Evolutionary conservation across 1,140 invertebrate genomes (phyloP).

Genomic region (Lucilia cuprina): DNA sequence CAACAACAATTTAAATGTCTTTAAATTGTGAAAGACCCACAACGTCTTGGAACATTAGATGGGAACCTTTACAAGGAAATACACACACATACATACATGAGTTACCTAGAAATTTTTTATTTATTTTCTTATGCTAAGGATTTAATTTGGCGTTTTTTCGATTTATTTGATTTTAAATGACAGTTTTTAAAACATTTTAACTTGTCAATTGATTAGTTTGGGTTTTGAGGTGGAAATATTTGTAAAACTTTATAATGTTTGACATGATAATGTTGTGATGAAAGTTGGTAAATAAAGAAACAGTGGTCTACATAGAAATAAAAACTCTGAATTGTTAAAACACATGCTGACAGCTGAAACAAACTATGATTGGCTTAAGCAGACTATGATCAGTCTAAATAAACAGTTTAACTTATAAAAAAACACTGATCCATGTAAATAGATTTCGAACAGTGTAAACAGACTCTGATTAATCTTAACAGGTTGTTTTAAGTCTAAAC

Average conservation of each 20-base stretch:
- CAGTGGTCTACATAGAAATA: neutral
- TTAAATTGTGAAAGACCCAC: neutral
- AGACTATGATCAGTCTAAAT: no score
- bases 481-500: no score
- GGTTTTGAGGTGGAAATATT: neutral
- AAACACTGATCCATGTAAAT: no score
- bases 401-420: no score
- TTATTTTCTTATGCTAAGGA: neutral
- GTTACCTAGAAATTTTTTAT: neutral
- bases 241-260: neutral
- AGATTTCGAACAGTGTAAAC: no score
- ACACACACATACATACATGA: neutral
- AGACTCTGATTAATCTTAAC: no score
- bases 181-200: slow-evolving; percentile 9
- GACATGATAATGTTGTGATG: neutral
- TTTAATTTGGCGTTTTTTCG: neutral
- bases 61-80: neutral
- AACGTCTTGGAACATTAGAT: neutral
- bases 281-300: neutral
- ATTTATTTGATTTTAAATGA: neutral
- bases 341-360: no score
- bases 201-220: neutral
- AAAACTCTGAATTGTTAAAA: neutral
- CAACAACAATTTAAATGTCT: slow-evolving; percentile 2
- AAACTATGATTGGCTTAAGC: no score